Conservation (phyloP, 1,140 invertebrate species). For the Charaxes varanes region DNA sequence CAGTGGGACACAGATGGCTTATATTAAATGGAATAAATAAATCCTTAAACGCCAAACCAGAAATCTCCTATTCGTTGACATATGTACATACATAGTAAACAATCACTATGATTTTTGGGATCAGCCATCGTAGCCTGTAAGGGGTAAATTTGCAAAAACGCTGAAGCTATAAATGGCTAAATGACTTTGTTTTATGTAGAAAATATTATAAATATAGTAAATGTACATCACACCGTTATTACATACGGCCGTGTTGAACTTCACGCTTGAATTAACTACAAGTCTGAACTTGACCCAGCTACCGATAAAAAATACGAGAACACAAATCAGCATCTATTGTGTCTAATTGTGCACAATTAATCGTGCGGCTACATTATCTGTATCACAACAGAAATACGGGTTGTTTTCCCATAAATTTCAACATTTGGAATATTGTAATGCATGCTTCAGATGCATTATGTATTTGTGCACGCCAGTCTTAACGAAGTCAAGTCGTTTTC, state of each 20-base stretch:
- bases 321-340: slow-evolving; percentile 16
- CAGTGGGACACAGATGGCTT: too few relatives aligned
- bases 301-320: slow-evolving; percentile 25
- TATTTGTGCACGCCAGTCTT: slow-evolving; percentile 9
- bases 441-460: slow-evolving; percentile 11
- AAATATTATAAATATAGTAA: too few relatives aligned
- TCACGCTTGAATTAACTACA: slow-evolving; percentile 42
- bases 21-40: too few relatives aligned
- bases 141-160: too few relatives aligned
- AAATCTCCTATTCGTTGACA: too few relatives aligned
- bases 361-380: not conserved
- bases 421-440: not conserved
- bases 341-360: slow-evolving; percentile 2
- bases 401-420: not conserved
- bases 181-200: too few relatives aligned
- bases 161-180: too few relatives aligned
- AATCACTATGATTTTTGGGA: too few relatives aligned
- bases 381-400: not conserved
- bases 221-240: slow-evolving; percentile 10
- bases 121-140: too few relatives aligned
- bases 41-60: too few relatives aligned
- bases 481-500: slow-evolving; percentile 6
- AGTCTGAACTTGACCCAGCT: slow-evolving; percentile 55
- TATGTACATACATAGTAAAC: too few relatives aligned
- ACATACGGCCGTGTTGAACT: slow-evolving; percentile 21